Evolutionary conservation across 2,888 invertebrate species (phyloP).

Genomic region (Drosophila pseudotalamancana): DNA sequence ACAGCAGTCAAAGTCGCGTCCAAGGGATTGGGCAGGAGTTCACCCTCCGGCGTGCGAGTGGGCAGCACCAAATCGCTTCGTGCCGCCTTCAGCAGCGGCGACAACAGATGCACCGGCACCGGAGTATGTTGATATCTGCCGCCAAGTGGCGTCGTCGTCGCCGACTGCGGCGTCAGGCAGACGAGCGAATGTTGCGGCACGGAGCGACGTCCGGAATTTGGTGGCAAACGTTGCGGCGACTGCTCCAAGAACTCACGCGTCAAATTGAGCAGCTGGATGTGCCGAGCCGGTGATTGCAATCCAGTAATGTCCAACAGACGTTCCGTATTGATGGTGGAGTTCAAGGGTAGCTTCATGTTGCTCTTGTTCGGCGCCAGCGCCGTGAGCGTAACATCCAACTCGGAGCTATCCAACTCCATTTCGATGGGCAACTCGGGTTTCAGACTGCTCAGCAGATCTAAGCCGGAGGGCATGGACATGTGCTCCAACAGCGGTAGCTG

Average conservation of each 20-base stretch:
- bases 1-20: constrained; percentile 53
- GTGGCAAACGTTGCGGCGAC: constrained; percentile 32
- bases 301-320: constrained; percentile 77
- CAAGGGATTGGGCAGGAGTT: constrained; percentile 35
- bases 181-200: constrained; percentile 61
- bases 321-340: constrained; percentile 81
- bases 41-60: constrained; percentile 77
- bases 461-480: constrained; percentile 76
- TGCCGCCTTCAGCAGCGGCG: constrained; percentile 71
- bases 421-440: constrained; percentile 17
- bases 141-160: constrained; percentile 67
- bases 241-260: constrained; percentile 76
- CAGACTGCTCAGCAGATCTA: constrained; percentile 45
- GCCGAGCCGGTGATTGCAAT: constrained; percentile 67
- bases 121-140: constrained; percentile 56
- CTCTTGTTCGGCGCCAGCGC: constrained; percentile 74
- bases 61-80: constrained; percentile 78
- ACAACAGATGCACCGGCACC: constrained; percentile 60
- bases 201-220: constrained; percentile 38
- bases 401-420: constrained; percentile 18
- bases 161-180: constrained; percentile 77
- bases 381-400: constrained; percentile 71
- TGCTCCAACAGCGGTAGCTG: constrained; percentile 75
- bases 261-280: constrained; percentile 77
- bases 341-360: constrained; percentile 81